phyloP scores from a whole-genome alignment of 1,140 invertebrate species.

The Drosophila mayri region DNA sequence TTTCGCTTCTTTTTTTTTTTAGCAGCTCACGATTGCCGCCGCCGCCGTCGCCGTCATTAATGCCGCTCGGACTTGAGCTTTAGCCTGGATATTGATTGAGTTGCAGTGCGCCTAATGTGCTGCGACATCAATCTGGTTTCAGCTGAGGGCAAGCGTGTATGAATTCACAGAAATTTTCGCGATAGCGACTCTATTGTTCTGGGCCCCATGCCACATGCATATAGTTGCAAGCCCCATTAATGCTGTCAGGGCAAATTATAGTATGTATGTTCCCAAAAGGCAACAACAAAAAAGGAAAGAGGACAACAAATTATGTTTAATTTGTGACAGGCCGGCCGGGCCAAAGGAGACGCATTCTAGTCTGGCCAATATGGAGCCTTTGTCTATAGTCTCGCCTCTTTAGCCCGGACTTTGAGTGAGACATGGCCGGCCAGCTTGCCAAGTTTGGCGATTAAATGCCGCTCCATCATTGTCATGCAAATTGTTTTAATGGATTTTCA shows the following conservation, averaged over 20 bases:
- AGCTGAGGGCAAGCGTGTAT: conserved; percentile 9
- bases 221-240: conserved; percentile 51
- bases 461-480: conserved; percentile 81
- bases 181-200: conserved; percentile 47
- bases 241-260: conserved; percentile 48
- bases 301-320: conserved; percentile 40
- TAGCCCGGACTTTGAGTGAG: conserved; percentile 23
- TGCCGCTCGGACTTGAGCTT: conserved; percentile 60
- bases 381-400: conserved; percentile 13
- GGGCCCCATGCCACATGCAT: background rate
- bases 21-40: conserved; percentile 50
- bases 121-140: conserved; percentile 75
- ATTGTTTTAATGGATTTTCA: conserved; percentile 70
- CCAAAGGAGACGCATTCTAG: conserved; percentile 37
- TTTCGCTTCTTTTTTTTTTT: conserved; percentile 21
- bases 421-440: conserved; percentile 58
- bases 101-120: conserved; percentile 81
- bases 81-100: conserved; percentile 75
- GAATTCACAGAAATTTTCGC: conserved; percentile 68
- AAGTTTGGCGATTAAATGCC: conserved; percentile 84
- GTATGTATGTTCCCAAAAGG: conserved; percentile 23
- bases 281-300: conserved; percentile 1
- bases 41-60: conserved; percentile 60
- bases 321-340: conserved; percentile 17
- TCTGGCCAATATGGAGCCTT: conserved; percentile 49